Base-by-base conservation (phyloP, 2,113 vertebrate species). In the Vulpes vulpes region DNA sequence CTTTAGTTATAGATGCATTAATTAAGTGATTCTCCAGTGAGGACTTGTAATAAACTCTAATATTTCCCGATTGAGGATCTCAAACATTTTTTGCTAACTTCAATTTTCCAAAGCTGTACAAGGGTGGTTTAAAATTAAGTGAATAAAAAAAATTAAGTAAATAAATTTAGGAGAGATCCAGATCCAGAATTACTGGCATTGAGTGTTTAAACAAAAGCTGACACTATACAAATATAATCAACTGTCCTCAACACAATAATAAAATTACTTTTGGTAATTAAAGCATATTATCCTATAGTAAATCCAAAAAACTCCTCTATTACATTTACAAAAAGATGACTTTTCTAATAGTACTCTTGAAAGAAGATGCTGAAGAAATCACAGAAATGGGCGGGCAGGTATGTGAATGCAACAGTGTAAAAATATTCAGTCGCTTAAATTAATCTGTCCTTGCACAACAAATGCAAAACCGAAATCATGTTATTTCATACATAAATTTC, bases 1-100 rank as follows among this genome's bases (percentile, higher is more conserved):
- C 49, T 84, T 91, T 79, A 53, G 27, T 91, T 82, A 88, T 23
- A 91, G 30, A 91, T 74, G 35, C 15, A 73, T 93, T 95, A 74
- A 55, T 85, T 76, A 91, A 96, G 71, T 97, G 79, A 84, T 95
- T 97, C 82, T 94, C 82, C 49, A 96, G 12, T 32, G 19, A 91
- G 25, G 55, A 53, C 10, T 83, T 84, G 65, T n/a, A 88, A 80
- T 73, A 88, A 93, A 79, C 25, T 65, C 69, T 80, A 95, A 65
- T 60, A 82, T 6, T 32, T 94, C 38, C 76, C 30, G 12, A 78
- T 53, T 35, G 23, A 85, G 25, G 20, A 64, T n/a, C 20, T 55
- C 71, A 92, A 95, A 89, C 10, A 20, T 91, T 83, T 91, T 95
- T 73, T 69, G 74, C 32, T 84, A 74, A n/a, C 25, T 91, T 91